Evolutionary conservation across 2,113 vertebrate genomes (phyloP).

Genomic region (Formicarius rufipectus): DNA sequence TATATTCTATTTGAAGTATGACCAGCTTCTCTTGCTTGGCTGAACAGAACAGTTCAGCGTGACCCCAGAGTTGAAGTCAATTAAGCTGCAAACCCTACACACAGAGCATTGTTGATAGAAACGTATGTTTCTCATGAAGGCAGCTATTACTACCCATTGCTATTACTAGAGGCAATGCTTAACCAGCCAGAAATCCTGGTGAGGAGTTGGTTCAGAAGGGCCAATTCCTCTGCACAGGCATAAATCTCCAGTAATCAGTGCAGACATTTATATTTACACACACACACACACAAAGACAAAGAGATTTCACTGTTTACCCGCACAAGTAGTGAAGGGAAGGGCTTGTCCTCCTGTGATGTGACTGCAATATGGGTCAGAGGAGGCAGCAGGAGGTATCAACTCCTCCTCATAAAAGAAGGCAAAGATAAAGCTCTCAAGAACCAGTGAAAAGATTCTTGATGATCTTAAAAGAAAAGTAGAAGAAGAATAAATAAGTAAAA

Average conservation of each 20-base stretch:
- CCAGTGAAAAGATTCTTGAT: not conserved
- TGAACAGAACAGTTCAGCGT: not conserved
- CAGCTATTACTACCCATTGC: not conserved
- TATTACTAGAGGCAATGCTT: not conserved
- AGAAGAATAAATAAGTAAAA: constrained; percentile 5
- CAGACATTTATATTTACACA: not conserved
- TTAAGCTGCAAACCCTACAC: not conserved
- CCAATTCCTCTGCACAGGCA: not conserved
- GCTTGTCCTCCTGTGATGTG: not conserved
- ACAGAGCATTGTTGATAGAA: not conserved
- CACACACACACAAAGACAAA: not conserved
- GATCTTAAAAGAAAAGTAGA: not conserved
- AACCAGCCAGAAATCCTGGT: not conserved
- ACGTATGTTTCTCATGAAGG: not conserved
- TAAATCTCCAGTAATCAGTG: not conserved
- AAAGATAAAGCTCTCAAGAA: not conserved
- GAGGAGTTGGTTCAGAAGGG: not conserved
- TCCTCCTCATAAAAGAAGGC: not conserved
- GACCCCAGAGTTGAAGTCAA: not conserved
- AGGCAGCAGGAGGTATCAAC: not conserved
- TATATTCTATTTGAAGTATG: not conserved
- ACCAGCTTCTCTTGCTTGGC: not conserved
- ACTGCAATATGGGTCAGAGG: not conserved
- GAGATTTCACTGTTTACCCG: not conserved
- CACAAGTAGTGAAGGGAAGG: not conserved